These are phyloP conservation scores for Eumacrocentrus americanus DNA, from an alignment of 2,888 invertebrate genomes.

Conservation along the genomic window DNA sequence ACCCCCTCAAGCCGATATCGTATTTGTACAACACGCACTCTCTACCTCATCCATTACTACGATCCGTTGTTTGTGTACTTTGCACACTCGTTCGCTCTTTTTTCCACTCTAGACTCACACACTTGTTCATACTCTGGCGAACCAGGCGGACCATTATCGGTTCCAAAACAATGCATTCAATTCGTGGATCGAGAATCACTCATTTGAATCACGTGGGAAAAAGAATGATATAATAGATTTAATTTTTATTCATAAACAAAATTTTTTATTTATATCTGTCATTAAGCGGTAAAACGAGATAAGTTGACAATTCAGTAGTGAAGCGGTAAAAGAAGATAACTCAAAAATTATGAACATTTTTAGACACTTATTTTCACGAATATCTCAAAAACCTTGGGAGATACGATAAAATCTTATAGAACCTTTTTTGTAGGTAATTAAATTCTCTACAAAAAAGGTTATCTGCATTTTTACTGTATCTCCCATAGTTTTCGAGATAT, in stretches of 20 bases:
- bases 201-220: conserved; percentile 52
- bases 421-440: no score
- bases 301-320: no score
- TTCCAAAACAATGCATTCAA: conserved; percentile 50
- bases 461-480: no score
- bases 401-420: no score
- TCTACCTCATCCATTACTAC: conserved; percentile 56
- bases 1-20: conserved; percentile 56
- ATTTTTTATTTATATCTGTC: no score
- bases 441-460: no score
- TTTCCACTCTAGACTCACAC: conserved; percentile 43
- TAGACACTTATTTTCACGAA: no score
- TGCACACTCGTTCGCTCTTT: conserved; percentile 35
- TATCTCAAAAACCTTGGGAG: no score
- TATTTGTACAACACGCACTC: conserved; percentile 59
- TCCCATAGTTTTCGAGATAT: no score
- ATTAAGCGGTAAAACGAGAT: no score
- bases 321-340: background rate
- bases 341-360: background rate
- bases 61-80: conserved; percentile 59
- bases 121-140: conserved; percentile 44
- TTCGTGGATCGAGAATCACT: background rate
- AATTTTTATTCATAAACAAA: no score
- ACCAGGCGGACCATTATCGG: conserved; percentile 48
- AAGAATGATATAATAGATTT: conserved; percentile 9